Percentiles rank a stretch among this genome's conserved stretches.
Conservation (phyloP, 2,797 vertebrate species). For the Hyperoplus lanceolatus region DNA sequence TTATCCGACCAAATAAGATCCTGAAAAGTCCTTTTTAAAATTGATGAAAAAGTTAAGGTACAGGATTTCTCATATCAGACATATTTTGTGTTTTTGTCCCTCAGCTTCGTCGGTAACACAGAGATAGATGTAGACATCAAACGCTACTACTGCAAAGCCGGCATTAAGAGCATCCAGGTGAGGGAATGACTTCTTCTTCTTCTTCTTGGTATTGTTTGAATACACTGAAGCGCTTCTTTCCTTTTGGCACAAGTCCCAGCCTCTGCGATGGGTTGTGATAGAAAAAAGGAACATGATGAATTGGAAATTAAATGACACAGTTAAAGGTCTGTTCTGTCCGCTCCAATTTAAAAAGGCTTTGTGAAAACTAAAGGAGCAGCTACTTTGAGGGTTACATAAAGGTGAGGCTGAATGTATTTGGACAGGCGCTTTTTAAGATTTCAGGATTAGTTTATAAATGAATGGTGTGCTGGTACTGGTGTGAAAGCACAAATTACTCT, state of each 20-base stretch:
- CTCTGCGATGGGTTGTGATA: neutral
- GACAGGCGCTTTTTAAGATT: constrained; percentile 14
- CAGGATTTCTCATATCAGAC: neutral
- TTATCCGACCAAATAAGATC: neutral
- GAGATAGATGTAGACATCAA: constrained; percentile 98
- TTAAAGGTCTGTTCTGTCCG: constrained; percentile 18
- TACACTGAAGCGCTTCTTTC: neutral
- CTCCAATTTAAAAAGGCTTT: constrained; percentile 16
- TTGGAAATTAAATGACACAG: constrained; percentile 14
- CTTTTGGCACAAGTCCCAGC: constrained; percentile 1
- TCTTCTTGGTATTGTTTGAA: constrained; percentile 10
- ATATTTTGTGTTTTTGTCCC: constrained; percentile 26
- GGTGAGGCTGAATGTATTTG: constrained; percentile 1
- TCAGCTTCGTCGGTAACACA: constrained; percentile 96
- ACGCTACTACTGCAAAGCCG: constrained; percentile 97
- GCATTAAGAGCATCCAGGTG: constrained; percentile 98
- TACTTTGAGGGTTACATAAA: neutral
- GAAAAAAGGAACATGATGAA: neutral
- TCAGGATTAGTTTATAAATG: neutral
- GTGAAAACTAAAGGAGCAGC: neutral
- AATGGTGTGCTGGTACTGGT: neutral
- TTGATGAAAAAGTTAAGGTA: neutral
- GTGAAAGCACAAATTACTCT: constrained; percentile 5
- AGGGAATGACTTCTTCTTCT: constrained; percentile 24
- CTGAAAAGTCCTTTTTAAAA: neutral